Evolutionary conservation across 2,888 invertebrate genomes (phyloP), one percentile per base, ranked within the genome.

Genomic region (Philereme transversata): DNA sequence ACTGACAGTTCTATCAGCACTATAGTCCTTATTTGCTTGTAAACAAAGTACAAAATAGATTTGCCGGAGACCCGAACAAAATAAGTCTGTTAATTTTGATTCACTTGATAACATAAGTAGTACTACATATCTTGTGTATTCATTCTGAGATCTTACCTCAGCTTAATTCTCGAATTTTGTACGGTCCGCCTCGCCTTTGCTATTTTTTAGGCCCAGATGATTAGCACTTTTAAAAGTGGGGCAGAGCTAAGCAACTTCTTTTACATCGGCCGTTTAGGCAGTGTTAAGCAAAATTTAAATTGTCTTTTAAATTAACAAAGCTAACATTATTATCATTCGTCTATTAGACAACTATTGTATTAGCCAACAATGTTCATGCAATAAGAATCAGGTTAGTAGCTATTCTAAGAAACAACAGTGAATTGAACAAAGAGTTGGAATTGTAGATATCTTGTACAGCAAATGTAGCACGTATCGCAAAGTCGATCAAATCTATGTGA

Each of bases 391-490:
- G 5, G 22, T 11, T 45, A 45, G 5, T 45, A 11, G 11, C 11
- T 22, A 11, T 45, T 45, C 45, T 22, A 11, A 10, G 10, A 22
- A 22, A 4, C n/a, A 44, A 44, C 9, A 41, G n/a, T 44, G 11
- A 44, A 44, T 44, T 44, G 10, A 10, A 10, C 35, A 76, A 6
- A 40, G 75, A 78, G 77, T 71, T 74, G 74, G 77, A 74, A 79
- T 78, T 88, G 83, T 87, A 87, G 83, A 87, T 87, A 86, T 84
- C 81, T 78, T 85, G 86, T 89, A 87, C 83, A 88, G 88, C 84
- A 81, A 62, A 44, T 4, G 34, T 9, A 8, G 9, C 47, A 47
- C 47, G 33, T 47, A n/a, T 45, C 67, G 67, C 65, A 68, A 74
- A 41, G 34, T 47, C 9, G n/a, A 10, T n/a, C 9, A 10, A 43